A percentile compares a stretch with the other conserved stretches of the same genome.
phyloP scores from a whole-genome alignment of 2,113 vertebrate genomes.

The Tamias sibiricus region DNA sequence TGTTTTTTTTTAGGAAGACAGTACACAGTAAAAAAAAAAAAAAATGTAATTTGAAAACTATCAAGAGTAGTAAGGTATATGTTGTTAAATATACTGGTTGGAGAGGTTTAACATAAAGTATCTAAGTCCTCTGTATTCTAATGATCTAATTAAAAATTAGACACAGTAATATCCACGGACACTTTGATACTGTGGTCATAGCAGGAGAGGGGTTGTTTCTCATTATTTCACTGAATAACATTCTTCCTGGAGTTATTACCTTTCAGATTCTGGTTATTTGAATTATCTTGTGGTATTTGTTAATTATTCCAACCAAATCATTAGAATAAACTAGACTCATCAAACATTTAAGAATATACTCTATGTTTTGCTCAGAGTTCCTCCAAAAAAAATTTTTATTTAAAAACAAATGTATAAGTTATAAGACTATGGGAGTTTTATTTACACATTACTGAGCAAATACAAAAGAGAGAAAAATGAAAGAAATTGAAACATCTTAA shows the following conservation, averaged over 20 bases:
- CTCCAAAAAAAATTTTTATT: constrained; percentile 58
- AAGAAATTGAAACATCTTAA: constrained; percentile 78
- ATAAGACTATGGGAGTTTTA: constrained; percentile 65
- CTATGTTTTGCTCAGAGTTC: not conserved
- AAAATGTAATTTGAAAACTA: constrained; percentile 14
- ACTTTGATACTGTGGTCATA: not conserved
- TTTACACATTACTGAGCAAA: constrained; percentile 54
- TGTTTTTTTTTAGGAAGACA: constrained; percentile 3
- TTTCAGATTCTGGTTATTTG: constrained; percentile 21
- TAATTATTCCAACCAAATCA: constrained; percentile 31
- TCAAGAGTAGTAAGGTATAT: not conserved
- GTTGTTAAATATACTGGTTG: constrained; percentile 4
- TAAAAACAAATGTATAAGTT: constrained; percentile 48
- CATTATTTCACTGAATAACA: not conserved
- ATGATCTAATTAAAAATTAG: constrained; percentile 37
- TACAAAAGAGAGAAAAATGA: constrained; percentile 62
- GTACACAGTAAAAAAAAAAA: constrained; percentile 16
- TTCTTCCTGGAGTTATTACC: constrained; percentile 31
- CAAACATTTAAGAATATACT: constrained; percentile 15
- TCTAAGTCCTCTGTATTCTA: constrained; percentile 6
- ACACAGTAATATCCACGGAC: not conserved
- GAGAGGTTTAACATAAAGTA: not conserved
- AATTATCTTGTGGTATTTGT: constrained; percentile 48
- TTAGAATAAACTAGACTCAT: not conserved
- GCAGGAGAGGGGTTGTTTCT: not conserved